These are phyloP conservation scores for Microdon myrmicae DNA, from an alignment of 2,888 invertebrate genomes.

Conservation along the genomic window DNA sequence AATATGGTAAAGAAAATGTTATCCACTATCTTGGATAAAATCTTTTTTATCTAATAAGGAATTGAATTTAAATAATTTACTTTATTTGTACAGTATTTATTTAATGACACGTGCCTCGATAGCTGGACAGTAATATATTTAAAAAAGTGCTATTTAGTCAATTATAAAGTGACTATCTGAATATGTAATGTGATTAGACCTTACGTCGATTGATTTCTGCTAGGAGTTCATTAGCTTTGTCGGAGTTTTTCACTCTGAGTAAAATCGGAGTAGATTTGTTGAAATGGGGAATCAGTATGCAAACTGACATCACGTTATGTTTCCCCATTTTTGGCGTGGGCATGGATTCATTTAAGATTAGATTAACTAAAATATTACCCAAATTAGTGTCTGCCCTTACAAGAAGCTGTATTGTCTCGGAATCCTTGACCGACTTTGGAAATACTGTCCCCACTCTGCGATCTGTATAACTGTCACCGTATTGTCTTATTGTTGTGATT, in stretches of 20 bases:
- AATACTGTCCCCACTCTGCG: constrained; percentile 89
- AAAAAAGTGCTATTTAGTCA: too few species aligned
- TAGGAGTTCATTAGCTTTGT: constrained; percentile 84
- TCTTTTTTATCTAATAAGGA: too few species aligned
- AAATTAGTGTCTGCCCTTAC: constrained; percentile 89
- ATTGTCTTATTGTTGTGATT: too few species aligned
- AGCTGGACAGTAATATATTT: too few species aligned
- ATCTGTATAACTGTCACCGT: constrained; percentile 80
- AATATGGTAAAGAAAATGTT: too few species aligned
- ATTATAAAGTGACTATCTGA: not conserved
- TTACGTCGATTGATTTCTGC: constrained; percentile 79
- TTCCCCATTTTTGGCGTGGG: constrained; percentile 84
- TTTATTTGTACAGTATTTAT: too few species aligned
- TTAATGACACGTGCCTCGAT: too few species aligned
- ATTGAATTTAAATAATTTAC: too few species aligned
- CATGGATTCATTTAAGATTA: constrained; percentile 76
- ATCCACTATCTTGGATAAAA: too few species aligned
- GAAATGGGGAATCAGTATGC: constrained; percentile 84
- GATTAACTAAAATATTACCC: constrained; percentile 87
- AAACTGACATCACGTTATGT: constrained; percentile 88
- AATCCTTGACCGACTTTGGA: constrained; percentile 80
- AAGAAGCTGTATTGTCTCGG: constrained; percentile 83
- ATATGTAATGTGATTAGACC: constrained; percentile 70
- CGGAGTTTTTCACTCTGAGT: constrained; percentile 84
- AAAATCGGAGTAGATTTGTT: constrained; percentile 79